Base-by-base conservation (phyloP, 1,140 invertebrate genomes). In the Dendrolimus punctatus region DNA sequence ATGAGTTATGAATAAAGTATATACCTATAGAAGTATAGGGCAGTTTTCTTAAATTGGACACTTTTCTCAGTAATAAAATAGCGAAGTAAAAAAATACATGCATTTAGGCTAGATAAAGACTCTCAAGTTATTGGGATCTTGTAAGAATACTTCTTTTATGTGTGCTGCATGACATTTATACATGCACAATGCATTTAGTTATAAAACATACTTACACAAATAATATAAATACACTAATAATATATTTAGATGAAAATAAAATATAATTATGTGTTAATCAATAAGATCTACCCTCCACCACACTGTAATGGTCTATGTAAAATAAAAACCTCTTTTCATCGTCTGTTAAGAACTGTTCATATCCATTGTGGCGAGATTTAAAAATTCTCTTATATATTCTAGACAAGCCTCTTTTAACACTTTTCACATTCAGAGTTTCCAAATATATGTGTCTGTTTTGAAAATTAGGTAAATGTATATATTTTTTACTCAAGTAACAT, bases 321-420 rank as follows among this genome's bases (percentile, higher is more conserved):
- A 66, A 70, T 42, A 62, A 68, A 45, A 82, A 87, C 87, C 85
- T 86, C 73, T 76, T 87, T 64, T 88, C 87, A 64, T 88, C 85
- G 39, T 87, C 85, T 6, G 79, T 71, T 40, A 83, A 54, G 60
- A 87, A 76, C 51, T 73, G 72, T 59, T 79, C 76, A 64, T 88
- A 88, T 45, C 79, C 80, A 55, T 57, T 55, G 9, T 62, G 49
- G 10, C 61, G 65, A 9, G 67, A 72, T 46, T 68, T 82, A 53
- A 87, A 80, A 40, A 87, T 41, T 23, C 64, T 69, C 49, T 61
- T 73, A 57, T 69, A 80, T 51, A 78, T 47, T 57, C 63, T 68
- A 47, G 51, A 40, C 8, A 87, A 53, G 46, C 68, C 76, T 57
- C 83, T 73, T 62, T 76, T 85, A 42, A 80, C 66, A 64, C 76